Percentiles rank a stretch among this genome's conserved stretches.
Evolutionary conservation across 2,888 invertebrate species (phyloP).

Genomic region (Notodonta ziczac): DNA sequence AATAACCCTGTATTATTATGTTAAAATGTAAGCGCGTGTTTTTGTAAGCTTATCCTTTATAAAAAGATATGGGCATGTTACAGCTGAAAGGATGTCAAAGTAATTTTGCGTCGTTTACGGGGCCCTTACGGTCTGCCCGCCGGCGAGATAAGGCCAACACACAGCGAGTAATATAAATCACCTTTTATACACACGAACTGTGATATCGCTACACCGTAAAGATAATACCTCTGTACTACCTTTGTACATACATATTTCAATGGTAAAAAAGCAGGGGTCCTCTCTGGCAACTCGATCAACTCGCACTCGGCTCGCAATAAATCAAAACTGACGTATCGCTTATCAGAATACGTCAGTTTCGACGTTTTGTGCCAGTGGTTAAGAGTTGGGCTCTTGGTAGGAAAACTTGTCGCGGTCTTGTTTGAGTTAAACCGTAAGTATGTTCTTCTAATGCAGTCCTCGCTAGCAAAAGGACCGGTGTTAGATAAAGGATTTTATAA

Average conservation of each 20-base stretch:
- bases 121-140: neutral
- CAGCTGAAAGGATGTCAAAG: constrained; percentile 14
- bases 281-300: too few relatives aligned
- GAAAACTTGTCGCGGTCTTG: too few relatives aligned
- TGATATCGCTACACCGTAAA: constrained; percentile 25
- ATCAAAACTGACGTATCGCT: too few relatives aligned
- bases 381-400: too few relatives aligned
- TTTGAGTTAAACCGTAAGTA: too few relatives aligned
- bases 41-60: neutral
- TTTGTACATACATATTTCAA: constrained; percentile 40
- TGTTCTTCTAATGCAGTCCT: too few relatives aligned
- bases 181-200: constrained; percentile 19
- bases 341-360: too few relatives aligned
- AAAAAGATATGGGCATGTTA: neutral
- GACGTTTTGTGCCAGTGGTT: too few relatives aligned
- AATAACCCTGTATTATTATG: too few relatives aligned
- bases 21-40: neutral
- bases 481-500: too few relatives aligned
- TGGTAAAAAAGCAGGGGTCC: constrained; percentile 30
- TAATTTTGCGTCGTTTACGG: constrained; percentile 14
- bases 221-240: constrained; percentile 33
- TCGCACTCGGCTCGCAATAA: too few relatives aligned
- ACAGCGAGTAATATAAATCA: constrained; percentile 16
- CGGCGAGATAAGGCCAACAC: constrained; percentile 1
- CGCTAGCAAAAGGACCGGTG: too few relatives aligned